Base-by-base conservation (phyloP, 2,113 vertebrate species). In the Varanus komodoensis region DNA sequence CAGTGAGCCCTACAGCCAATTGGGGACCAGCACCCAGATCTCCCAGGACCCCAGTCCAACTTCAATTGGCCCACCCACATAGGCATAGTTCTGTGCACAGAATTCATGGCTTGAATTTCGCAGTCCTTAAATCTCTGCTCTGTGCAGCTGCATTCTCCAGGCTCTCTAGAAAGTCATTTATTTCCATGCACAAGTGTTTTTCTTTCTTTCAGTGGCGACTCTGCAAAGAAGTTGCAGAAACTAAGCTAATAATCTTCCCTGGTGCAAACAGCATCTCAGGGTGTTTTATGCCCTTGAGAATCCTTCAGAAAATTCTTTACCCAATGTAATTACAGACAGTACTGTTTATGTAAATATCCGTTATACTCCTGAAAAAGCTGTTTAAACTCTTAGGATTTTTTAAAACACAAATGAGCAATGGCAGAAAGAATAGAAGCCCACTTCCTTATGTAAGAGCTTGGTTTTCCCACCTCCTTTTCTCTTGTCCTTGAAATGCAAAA, bases 401-500 rank as follows among this genome's bases (percentile, higher is more conserved):
- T 52, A 48, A n/a, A 80, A 68, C n/a, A 69, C 64, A 34, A 75
- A 82, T 14, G 71, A n/a, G 48, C 17, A 34, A 19, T 38, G 67
- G 32, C 0, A 11, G 32, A 79, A 32, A 29, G 8, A 44, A 84
- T 21, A 77, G n/a, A 79, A 89, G 32, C 21, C 1, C 61, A 48
- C 32, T 34, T 78, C 54, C 32, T 73, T 23, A 25, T 17, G 17
- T 38, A 54, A 54, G 3, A 2, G 6, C 57, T 68, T 78, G 27
- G 8, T 32, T 67, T 89, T 77, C 71, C 48, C 38, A 75, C 64
- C 54, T 25, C 9, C 32, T 78, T 21, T 38, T 25, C 34, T 6
- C 52, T 84, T 38, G 74, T 89, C 74, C 89, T 89, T 89, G 73
- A 67, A 52, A 78, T 69, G 14, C 32, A 38, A n/a, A 32, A 38